These are phyloP conservation scores for Rhodeus uyekii DNA, from an alignment of 2,797 vertebrate species.

Conservation along the genomic window DNA sequence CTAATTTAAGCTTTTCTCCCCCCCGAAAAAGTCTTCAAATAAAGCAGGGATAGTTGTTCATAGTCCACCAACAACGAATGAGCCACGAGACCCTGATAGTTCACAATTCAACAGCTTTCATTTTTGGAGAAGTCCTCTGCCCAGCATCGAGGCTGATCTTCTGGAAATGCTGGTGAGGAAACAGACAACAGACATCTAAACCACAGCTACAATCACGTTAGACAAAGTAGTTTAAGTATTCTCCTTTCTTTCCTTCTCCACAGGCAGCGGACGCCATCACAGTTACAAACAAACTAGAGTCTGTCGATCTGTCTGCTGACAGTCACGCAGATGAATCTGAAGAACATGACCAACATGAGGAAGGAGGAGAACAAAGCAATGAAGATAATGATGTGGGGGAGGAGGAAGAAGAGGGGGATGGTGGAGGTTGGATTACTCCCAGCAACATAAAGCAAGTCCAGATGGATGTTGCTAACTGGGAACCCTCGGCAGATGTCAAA, in stretches of 20 bases:
- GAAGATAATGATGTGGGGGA: conserved; percentile 46
- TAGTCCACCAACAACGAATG: neutral
- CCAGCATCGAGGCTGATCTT: conserved; percentile 79
- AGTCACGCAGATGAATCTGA: conserved; percentile 31
- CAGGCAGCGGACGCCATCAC: conserved; percentile 37
- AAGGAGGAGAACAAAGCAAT: conserved; percentile 5
- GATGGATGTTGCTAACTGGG: conserved; percentile 75
- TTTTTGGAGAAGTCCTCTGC: conserved; percentile 88
- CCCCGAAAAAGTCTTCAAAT: conserved; percentile 32
- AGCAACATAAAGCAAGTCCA: conserved; percentile 88
- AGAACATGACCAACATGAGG: conserved; percentile 51
- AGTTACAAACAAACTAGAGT: conserved; percentile 37
- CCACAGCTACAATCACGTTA: neutral
- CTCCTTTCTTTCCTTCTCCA: neutral
- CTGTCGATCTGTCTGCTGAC: conserved; percentile 40
- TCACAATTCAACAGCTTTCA: conserved; percentile 82
- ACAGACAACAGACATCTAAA: neutral
- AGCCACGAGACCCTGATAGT: rapidly evolving
- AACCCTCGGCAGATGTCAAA: conserved; percentile 68
- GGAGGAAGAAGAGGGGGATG: conserved; percentile 60
- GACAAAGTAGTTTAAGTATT: neutral
- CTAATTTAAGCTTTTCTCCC: neutral
- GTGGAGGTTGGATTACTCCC: conserved; percentile 92
- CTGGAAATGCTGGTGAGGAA: conserved; percentile 83
- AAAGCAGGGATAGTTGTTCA: neutral